phyloP scores from a whole-genome alignment of 2,888 invertebrate genomes.

The Trypoxylon attenuatum region DNA sequence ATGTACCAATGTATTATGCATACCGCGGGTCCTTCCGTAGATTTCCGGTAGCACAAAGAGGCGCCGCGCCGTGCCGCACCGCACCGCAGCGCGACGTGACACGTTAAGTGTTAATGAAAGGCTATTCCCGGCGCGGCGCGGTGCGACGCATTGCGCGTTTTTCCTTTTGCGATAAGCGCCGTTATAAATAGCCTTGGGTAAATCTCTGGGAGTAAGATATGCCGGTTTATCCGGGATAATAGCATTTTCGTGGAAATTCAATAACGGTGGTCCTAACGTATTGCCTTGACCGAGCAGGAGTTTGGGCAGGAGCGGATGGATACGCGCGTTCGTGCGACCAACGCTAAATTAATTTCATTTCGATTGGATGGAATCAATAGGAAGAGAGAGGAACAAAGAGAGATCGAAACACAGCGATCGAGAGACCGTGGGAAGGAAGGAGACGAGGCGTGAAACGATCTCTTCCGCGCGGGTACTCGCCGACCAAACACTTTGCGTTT shows the following conservation, averaged over 20 bases:
- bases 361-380: constrained; percentile 11
- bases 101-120: neutral
- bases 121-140: neutral
- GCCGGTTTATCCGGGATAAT: constrained; percentile 1
- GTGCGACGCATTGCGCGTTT: neutral
- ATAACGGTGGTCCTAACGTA: neutral
- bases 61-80: no score
- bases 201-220: neutral
- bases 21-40: neutral
- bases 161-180: neutral
- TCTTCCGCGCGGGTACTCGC: constrained; percentile 42
- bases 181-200: neutral
- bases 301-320: no score
- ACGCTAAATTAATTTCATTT: constrained; percentile 26
- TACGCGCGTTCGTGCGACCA: no score
- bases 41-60: neutral
- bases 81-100: neutral
- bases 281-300: neutral
- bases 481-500: constrained; percentile 58
- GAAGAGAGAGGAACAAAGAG: neutral
- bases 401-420: no score
- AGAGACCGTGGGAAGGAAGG: constrained; percentile 26
- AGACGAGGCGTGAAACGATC: constrained; percentile 44
- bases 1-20: neutral
- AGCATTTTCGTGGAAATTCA: constrained; percentile 2